Base-by-base conservation (phyloP, 1,140 invertebrate species). In the Hylaeus anthracinus region DNA sequence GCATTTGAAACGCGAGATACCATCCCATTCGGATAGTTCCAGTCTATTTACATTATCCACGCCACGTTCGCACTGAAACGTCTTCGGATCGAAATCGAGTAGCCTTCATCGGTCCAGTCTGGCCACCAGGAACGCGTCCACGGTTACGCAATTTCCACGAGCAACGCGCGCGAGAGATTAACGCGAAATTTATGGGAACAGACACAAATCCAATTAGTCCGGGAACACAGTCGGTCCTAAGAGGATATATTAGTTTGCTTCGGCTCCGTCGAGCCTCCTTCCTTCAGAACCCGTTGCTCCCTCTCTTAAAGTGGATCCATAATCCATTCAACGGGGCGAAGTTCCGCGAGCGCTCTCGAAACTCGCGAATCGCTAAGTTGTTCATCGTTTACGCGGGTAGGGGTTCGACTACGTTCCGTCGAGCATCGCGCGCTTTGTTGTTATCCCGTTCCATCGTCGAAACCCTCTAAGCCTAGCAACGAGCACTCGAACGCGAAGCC, bases 201-300 rank as follows among this genome's bases (percentile, higher is more conserved):
- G 71, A 73, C 77, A 51, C 60, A 79, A 79, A 79, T 79, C 70
- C 77, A 79, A 79, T 79, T 79, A 79, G 70, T 45, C 70, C 51
- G n/a, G 14, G 70, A 73, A 73, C 51, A 79, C 70, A 56, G 51
- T 81, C 72, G 61, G 56, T 55, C 12, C 72, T 81, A 73, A 81
- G 84, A 85, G 82, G 84, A 85, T 81, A 86, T 77, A 86, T 86
- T 81, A 86, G 69, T 86, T 81, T 72, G 84, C 79, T 76, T 76
- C 79, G 83, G 74, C 55, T 67, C 15, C 75, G 83, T 53, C 81
- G 74, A 81, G 79, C 70, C 41, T 80, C n/a, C 26, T n/a, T 39
- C 12, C 26, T 37, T 67, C 63, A 43, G 12, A 5, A 5, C 58
- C 15, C 9, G 15, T 43, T 81, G 66, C 72, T 26, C 53, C 10